phyloP scores from a whole-genome alignment of 1,140 invertebrate species.

The Zaprionus vittiger region DNA sequence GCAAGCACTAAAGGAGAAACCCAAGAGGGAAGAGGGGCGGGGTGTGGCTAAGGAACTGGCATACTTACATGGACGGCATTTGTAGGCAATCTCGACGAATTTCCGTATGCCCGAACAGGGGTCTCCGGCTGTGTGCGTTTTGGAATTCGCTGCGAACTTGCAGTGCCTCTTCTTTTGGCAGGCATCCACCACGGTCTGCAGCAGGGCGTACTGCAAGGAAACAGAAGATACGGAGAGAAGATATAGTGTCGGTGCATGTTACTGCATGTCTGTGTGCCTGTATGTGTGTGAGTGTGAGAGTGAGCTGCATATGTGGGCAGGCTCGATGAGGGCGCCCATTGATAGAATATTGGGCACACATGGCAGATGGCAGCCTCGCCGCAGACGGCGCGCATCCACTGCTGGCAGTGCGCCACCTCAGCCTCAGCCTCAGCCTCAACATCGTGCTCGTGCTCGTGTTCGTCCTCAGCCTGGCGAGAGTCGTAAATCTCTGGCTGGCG shows the following conservation, averaged over 20 bases:
- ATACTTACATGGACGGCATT: constrained; percentile 96
- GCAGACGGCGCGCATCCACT: constrained; percentile 26
- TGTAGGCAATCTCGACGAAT: constrained; percentile 96
- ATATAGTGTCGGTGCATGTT: constrained; percentile 19
- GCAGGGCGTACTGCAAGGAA: constrained; percentile 91
- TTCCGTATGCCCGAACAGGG: constrained; percentile 94
- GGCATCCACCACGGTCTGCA: constrained; percentile 95
- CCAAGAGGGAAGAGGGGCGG: not conserved
- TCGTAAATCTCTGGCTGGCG: constrained; percentile 56
- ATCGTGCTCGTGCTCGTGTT: no score
- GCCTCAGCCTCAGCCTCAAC: no score
- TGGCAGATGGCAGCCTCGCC: constrained; percentile 35
- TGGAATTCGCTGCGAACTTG: constrained; percentile 92
- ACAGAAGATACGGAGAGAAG: constrained; percentile 32
- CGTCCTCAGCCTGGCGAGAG: not conserved
- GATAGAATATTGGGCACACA: constrained; percentile 57
- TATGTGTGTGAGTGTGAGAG: constrained; percentile 14
- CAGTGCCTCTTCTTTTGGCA: constrained; percentile 95
- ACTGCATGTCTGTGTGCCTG: constrained; percentile 3
- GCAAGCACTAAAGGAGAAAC: not conserved
- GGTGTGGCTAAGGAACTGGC: constrained; percentile 15
- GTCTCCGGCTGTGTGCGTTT: constrained; percentile 90
- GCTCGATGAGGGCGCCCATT: constrained; percentile 40
- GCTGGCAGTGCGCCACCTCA: constrained; percentile 26
- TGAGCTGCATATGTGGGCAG: constrained; percentile 1